Evolutionary conservation across 30 jellyfish, hydroid and myxozoan species (phyloP), one percentile per base, ranked within the genome.

Genomic region (Aurelia sp.): DNA sequence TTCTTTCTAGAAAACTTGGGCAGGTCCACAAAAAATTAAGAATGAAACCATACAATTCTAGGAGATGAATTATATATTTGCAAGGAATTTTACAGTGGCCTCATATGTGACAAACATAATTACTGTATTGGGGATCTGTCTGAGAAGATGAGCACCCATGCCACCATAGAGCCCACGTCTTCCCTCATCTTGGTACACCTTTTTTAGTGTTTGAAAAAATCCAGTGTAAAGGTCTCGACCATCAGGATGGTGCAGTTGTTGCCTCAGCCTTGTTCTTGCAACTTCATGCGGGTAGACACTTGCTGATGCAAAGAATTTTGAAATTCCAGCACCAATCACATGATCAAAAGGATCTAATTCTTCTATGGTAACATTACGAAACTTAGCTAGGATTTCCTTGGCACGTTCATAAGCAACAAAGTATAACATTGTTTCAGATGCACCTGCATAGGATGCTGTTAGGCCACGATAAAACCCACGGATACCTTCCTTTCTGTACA

Each of bases 231-330:
- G 62, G 68, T 80, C 90, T 19, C 83, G 81, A 3, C 96, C 97
- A 55, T 69, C 91, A 3, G 89, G 83, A 20, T 80, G 91, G 41
- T 67, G 72, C 48, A 84, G 65, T 53, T 91, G 97, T 82, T 96
- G 99, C 66, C 99, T 72, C 93, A 96, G 65, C 58, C 99, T 76
- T n/a, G 99, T 96, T 51, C 99, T 68, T 18, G 94, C 99, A 24
- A 96, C 99, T 78, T 96, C 99, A 60, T 96, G 99, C 5, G 99
- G 99, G 70, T 96, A 96, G 7, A 86, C 99, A 20, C 95, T 71
- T 19, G 94, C 92, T 4, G 97, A 80, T 38, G 98, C 98, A 77
- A 80, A 66, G 22, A 78, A 68, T 67, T 96, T 96, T 19, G 99
- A 96, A 13, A 87, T 55, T 16, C 92, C 92, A 4, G 99, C 94